Percentiles rank a stretch among this genome's conserved stretches.
Evolutionary conservation across 2,888 invertebrate species (phyloP).

Genomic region (Chromoteleia sp.): DNA sequence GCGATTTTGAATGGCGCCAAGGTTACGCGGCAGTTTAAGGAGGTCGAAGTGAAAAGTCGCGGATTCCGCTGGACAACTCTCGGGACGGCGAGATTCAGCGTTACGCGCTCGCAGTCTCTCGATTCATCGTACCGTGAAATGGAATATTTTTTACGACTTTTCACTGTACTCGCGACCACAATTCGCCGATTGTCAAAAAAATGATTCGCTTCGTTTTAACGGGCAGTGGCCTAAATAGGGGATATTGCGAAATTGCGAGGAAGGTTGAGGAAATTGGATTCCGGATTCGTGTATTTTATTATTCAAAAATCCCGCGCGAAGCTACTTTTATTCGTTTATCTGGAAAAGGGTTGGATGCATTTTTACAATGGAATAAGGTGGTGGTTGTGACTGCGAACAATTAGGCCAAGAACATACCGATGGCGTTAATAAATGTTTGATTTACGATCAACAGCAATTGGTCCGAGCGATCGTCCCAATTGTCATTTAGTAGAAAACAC

Average conservation of each 20-base stretch:
- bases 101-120: constrained; percentile 20
- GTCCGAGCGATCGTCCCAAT: too few relatives aligned
- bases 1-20: constrained; percentile 54
- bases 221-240: constrained; percentile 33
- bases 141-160: constrained; percentile 46
- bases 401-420: too few relatives aligned
- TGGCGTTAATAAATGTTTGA: too few relatives aligned
- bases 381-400: too few relatives aligned
- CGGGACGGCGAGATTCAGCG: constrained; percentile 31
- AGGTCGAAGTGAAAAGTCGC: constrained; percentile 66
- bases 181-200: constrained; percentile 16
- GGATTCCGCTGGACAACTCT: constrained; percentile 43
- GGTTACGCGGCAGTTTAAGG: constrained; percentile 53
- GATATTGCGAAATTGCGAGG: neutral
- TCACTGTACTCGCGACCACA: constrained; percentile 11
- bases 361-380: too few relatives aligned
- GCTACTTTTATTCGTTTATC: too few relatives aligned
- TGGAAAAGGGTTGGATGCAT: too few relatives aligned
- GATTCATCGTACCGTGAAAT: constrained; percentile 50
- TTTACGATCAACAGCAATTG: too few relatives aligned
- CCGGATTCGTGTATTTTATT: neutral
- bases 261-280: constrained; percentile 1
- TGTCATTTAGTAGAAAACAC: too few relatives aligned
- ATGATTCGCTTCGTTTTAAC: constrained; percentile 7
- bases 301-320: too few relatives aligned